Conservation (phyloP, 2,113 vertebrate species). For the Prionailurus viverrinus region DNA sequence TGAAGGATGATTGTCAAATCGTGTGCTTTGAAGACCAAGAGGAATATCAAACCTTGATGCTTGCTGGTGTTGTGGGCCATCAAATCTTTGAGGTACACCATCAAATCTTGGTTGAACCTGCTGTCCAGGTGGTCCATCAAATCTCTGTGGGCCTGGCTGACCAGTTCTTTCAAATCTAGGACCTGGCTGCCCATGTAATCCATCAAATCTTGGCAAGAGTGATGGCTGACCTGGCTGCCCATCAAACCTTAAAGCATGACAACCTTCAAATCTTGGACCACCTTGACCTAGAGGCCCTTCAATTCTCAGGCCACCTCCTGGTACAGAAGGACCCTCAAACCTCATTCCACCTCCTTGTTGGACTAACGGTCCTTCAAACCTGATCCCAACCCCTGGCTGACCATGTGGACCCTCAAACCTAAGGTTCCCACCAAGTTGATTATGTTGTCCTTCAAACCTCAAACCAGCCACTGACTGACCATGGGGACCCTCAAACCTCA, state of each 20-base stretch:
- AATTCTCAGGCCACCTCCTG: conserved; percentile 89
- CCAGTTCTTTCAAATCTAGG: conserved; percentile 89
- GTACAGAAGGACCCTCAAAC: conserved; percentile 91
- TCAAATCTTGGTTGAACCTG: conserved; percentile 89
- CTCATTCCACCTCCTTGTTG: conserved; percentile 89
- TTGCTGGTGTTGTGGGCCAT: conserved; percentile 89
- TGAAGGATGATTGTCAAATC: conserved; percentile 90
- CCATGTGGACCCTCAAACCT: conserved; percentile 89
- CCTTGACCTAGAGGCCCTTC: conserved; percentile 90
- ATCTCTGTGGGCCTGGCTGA: conserved; percentile 88
- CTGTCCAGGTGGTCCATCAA: conserved; percentile 86
- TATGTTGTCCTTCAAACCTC: conserved; percentile 89
- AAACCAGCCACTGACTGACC: conserved; percentile 85
- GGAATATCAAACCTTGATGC: conserved; percentile 89
- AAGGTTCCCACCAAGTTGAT: conserved; percentile 87
- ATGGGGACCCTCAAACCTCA: conserved; percentile 89
- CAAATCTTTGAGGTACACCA: conserved; percentile 90
- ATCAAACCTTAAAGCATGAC: conserved; percentile 89
- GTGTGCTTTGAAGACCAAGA: conserved; percentile 87
- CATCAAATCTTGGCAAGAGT: conserved; percentile 90
- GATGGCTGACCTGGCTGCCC: conserved; percentile 89
- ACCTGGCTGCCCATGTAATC: conserved; percentile 90
- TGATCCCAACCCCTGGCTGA: conserved; percentile 89
- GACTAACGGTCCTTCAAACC: conserved; percentile 90
- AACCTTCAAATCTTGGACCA: conserved; percentile 89